These are phyloP conservation scores for Paratilapia polleni DNA, from an alignment of 2,113 vertebrate genomes.

Conservation along the genomic window DNA sequence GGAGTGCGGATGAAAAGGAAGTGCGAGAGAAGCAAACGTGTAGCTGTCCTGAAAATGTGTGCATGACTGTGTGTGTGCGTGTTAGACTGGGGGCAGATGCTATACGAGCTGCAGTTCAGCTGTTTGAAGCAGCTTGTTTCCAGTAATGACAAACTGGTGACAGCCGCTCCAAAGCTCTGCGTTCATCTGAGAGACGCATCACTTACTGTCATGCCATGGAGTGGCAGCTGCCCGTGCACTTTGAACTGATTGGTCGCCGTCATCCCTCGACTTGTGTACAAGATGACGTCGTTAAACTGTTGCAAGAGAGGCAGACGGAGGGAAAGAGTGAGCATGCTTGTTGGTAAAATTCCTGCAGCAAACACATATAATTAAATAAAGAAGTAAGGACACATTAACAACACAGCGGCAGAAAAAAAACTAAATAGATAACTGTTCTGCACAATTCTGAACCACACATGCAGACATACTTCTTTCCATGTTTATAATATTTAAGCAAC, in stretches of 20 bases:
- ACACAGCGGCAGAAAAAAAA: neutral
- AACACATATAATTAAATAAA: neutral
- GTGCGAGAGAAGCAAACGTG: conserved; percentile 19
- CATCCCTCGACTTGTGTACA: conserved; percentile 96
- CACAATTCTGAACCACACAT: neutral
- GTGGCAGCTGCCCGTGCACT: conserved; percentile 91
- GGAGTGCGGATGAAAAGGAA: conserved; percentile 37
- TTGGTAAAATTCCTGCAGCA: neutral
- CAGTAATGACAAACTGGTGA: conserved; percentile 50
- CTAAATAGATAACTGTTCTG: neutral
- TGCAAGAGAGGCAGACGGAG: conserved; percentile 42
- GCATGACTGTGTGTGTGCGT: neutral
- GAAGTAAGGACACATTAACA: neutral
- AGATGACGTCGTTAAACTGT: conserved; percentile 92
- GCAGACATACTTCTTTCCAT: neutral
- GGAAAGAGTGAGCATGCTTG: neutral
- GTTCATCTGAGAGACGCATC: neutral
- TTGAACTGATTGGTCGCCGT: conserved; percentile 95
- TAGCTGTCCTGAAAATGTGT: conserved; percentile 12
- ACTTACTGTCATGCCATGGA: conserved; percentile 95
- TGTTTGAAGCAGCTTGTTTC: conserved; percentile 35
- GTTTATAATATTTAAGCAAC: neutral
- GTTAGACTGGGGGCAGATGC: conserved; percentile 4
- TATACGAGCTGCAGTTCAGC: conserved; percentile 23
- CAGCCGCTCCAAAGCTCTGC: conserved; percentile 9